phyloP scores from a whole-genome alignment of 2,888 invertebrate species.

The Eupelmus urozonus region DNA sequence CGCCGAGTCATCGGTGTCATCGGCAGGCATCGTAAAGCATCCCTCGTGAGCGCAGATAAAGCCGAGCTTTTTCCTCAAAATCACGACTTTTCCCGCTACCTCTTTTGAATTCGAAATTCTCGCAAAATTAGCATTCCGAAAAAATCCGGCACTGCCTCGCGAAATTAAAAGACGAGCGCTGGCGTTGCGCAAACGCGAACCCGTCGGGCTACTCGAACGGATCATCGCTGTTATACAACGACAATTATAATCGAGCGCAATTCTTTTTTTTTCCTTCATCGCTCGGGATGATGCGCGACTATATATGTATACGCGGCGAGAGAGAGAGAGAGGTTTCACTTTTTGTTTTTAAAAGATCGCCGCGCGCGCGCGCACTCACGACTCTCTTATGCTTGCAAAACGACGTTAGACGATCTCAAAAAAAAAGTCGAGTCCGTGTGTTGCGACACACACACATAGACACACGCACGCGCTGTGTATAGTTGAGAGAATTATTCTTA shows the following conservation, averaged over 20 bases:
- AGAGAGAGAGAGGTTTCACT: slow-evolving; percentile 24
- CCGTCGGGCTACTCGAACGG: no score
- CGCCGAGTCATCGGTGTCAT: no score
- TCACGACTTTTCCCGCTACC: no score
- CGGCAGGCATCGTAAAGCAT: no score
- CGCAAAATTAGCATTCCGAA: no score
- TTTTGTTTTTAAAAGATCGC: slow-evolving; percentile 23
- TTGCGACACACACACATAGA: slow-evolving; percentile 41
- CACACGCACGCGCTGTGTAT: slow-evolving; percentile 33
- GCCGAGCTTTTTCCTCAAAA: no score
- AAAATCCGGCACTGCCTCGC: no score
- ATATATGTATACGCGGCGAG: background rate
- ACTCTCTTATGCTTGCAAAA: slow-evolving; percentile 54
- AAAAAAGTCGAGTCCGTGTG: background rate
- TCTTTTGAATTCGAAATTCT: no score
- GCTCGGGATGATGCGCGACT: no score
- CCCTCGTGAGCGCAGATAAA: no score
- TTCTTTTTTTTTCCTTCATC: background rate
- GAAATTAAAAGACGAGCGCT: no score
- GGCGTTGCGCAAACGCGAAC: no score
- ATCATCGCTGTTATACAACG: background rate
- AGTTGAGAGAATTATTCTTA: slow-evolving; percentile 48
- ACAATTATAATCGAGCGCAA: background rate
- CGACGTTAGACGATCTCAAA: slow-evolving; percentile 59
- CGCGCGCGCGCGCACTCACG: slow-evolving; percentile 57